A percentile compares a stretch with the other conserved stretches of the same genome.
phyloP scores from a whole-genome alignment of 2,888 invertebrate genomes.

The Actias luna region DNA sequence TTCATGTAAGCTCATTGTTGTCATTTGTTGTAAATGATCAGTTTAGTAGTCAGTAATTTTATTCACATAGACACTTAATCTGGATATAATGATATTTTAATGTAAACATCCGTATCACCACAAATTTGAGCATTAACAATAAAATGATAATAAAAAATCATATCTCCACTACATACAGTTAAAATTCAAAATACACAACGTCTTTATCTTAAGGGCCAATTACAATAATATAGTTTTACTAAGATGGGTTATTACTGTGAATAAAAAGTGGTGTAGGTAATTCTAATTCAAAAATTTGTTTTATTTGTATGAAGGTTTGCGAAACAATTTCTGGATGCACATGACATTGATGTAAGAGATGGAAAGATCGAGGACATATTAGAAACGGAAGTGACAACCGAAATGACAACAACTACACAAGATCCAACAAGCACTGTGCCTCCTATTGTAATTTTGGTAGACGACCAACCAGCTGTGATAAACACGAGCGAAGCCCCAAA shows the following conservation, averaged over 20 bases:
- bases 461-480: conserved; percentile 68
- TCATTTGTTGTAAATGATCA: neutral
- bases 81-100: neutral
- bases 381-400: conserved; percentile 62
- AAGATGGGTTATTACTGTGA: neutral
- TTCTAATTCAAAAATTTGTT: neutral
- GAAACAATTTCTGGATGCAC: conserved; percentile 86
- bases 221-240: neutral
- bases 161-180: no score
- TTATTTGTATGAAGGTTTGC: conserved; percentile 76
- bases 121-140: no score
- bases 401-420: conserved; percentile 46
- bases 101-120: neutral
- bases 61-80: neutral
- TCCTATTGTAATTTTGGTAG: conserved; percentile 71
- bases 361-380: conserved; percentile 63
- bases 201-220: neutral
- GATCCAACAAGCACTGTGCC: conserved; percentile 55
- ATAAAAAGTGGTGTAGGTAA: neutral
- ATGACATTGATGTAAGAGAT: conserved; percentile 78
- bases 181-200: no score
- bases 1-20: neutral
- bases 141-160: no score
- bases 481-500: conserved; percentile 58
- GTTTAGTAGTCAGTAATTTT: neutral